A percentile compares a stretch with the other conserved stretches of the same genome.
These are phyloP conservation scores for Syrista parreyssii DNA, from an alignment of 2,888 invertebrate species.

Conservation along the genomic window DNA sequence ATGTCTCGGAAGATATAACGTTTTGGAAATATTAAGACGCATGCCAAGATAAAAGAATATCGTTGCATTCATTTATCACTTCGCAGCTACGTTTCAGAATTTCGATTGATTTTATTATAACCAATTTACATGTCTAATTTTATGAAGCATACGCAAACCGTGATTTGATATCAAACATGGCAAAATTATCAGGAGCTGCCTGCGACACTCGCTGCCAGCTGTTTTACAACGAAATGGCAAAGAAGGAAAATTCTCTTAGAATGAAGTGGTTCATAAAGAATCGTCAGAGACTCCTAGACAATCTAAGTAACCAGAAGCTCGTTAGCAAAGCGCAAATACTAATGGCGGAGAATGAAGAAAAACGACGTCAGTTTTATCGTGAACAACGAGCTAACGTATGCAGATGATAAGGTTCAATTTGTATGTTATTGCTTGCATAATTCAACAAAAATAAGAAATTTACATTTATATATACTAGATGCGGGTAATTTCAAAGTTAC, in stretches of 20 bases:
- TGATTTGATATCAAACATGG: slow-evolving; percentile 27
- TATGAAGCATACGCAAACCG: background rate
- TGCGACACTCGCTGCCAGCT: slow-evolving; percentile 54
- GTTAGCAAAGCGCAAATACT: slow-evolving; percentile 25
- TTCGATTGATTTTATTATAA: background rate
- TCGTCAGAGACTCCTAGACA: slow-evolving; percentile 48
- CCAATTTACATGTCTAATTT: background rate
- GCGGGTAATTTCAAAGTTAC: background rate
- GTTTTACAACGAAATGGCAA: slow-evolving; percentile 44
- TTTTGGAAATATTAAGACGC: no score
- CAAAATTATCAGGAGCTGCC: slow-evolving; percentile 24
- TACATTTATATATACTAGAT: background rate
- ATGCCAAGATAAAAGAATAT: no score
- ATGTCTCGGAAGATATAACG: background rate
- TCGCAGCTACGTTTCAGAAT: background rate
- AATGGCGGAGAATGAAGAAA: background rate
- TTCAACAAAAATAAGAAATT: background rate
- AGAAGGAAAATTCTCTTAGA: slow-evolving; percentile 45
- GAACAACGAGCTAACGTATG: background rate
- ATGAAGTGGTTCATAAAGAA: slow-evolving; percentile 56
- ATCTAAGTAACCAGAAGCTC: slow-evolving; percentile 37
- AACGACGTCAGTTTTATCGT: background rate
- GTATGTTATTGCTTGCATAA: background rate
- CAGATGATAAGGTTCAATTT: background rate
- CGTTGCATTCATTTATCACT: background rate